Percentiles rank a stretch among this genome's conserved stretches.
Evolutionary conservation across 1,140 invertebrate genomes (phyloP).

Genomic region (Druon quercuslanigerum): DNA sequence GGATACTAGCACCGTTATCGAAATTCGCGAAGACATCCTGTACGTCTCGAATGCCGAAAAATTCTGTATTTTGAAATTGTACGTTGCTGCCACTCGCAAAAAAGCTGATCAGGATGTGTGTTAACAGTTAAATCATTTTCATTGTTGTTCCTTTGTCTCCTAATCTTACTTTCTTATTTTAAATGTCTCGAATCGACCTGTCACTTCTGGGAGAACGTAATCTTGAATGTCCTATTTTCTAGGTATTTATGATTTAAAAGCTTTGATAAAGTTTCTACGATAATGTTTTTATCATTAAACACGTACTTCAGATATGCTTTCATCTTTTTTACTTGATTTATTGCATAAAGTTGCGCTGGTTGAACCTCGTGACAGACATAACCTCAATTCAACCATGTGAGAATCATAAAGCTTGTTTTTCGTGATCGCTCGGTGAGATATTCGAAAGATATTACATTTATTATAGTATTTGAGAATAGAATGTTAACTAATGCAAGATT

Average conservation of each 20-base stretch:
- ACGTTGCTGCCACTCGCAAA: conserved; percentile 76
- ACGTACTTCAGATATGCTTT: neutral
- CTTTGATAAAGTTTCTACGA: no score
- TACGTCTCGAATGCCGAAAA: conserved; percentile 81
- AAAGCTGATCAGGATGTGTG: conserved; percentile 73
- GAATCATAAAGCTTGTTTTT: neutral
- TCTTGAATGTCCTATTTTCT: conserved; percentile 18
- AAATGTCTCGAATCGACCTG: neutral
- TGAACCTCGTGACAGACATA: conserved; percentile 40
- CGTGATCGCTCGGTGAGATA: no score
- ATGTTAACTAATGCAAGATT: no score
- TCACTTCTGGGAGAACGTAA: conserved; percentile 31
- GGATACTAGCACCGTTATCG: conserved; percentile 80
- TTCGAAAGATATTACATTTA: no score
- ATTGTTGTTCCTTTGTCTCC: neutral
- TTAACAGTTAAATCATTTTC: conserved; percentile 76
- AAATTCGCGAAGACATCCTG: conserved; percentile 79
- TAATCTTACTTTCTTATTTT: conserved; percentile 31
- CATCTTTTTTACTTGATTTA: neutral
- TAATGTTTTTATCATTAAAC: no score
- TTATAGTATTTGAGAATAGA: no score
- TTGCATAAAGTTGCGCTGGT: conserved; percentile 39
- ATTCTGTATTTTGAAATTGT: conserved; percentile 79
- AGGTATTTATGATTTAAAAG: neutral
- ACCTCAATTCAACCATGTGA: conserved; percentile 35